Base-by-base conservation (phyloP, 2,113 vertebrate genomes). In the Mystacornis crossleyi region DNA sequence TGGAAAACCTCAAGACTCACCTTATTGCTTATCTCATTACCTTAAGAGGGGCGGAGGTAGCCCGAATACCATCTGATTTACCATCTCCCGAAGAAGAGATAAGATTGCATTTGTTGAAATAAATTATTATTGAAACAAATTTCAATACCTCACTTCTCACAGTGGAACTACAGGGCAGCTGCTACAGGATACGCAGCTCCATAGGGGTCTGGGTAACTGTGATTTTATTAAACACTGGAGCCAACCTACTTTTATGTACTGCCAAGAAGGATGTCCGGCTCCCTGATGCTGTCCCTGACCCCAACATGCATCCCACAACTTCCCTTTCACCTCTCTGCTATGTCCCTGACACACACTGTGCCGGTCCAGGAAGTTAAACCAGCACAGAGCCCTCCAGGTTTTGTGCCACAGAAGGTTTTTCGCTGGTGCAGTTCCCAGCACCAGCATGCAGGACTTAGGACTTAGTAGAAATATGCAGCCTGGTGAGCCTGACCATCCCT, bases 221-320 rank as follows among this genome's bases (percentile, higher is more conserved):
- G 78, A 55, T 75, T 90, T 82, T 67, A 36, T 40, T 43, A 34
- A 3, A 64, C 57, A 55, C 43, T 28, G 28, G 48, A 95, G 45
- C 70, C 64, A 95, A 12, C n/a, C 55, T 60, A 36, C 72, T 83
- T 95, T 90, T 34, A 90, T 65, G 45, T 65, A 26, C 38, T 66
- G 90, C 88, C 75, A 87, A 50, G 88, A 77, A 94, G 88, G 88
- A 93, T 77, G 45, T 94, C 90, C 11, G 10, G 58, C 45, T 80
- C 50, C 33, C 36, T 57, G 50, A 12, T 17, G 17, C 66, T 31
- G 38, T 66, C 90, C 66, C 58, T 92, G 79, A 92, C 88, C 92
- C 50, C 36, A 3, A 20, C 23, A 10, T 20, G 29, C 23, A 61
- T 90, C 79, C 79, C 89, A 74, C 45, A 77, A 4, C 62, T 86